Evolutionary conservation across 2,797 vertebrate species (phyloP).

Genomic region (Distichodus sexfasciatus): DNA sequence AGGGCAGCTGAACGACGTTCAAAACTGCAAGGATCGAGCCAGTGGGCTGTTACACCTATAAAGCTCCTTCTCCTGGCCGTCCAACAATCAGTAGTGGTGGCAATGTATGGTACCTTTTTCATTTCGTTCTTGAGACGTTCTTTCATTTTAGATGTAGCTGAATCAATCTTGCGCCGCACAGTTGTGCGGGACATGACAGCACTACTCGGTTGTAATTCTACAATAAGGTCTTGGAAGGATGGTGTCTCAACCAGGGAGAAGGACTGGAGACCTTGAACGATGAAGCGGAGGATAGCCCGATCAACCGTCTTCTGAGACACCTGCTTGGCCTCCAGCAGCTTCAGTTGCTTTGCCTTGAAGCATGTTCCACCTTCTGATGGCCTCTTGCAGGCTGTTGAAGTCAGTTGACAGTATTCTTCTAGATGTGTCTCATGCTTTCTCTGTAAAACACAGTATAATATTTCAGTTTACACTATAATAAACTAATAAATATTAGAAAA

Average conservation of each 20-base stretch:
- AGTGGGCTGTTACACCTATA: too few relatives aligned
- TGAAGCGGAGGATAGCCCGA: neutral
- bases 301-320: too few relatives aligned
- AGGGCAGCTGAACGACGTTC: constrained; percentile 16
- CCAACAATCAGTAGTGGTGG: constrained; percentile 21
- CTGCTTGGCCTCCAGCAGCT: too few relatives aligned
- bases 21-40: neutral
- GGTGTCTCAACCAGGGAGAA: neutral
- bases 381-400: too few relatives aligned
- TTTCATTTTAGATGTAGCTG: constrained; percentile 3
- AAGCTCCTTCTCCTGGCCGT: constrained; percentile 4
- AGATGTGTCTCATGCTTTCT: too few relatives aligned
- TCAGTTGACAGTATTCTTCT: too few relatives aligned
- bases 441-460: too few relatives aligned
- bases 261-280: neutral
- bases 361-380: too few relatives aligned
- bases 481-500: too few relatives aligned
- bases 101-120: neutral
- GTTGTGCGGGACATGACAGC: constrained; percentile 5
- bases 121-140: constrained; percentile 6
- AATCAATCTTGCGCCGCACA: neutral
- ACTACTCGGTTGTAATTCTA: neutral
- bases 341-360: too few relatives aligned
- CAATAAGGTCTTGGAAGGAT: constrained; percentile 4
- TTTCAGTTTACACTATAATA: too few relatives aligned